These are phyloP conservation scores for Chelon auratus DNA, from an alignment of 2,797 vertebrate genomes.

Conservation along the genomic window DNA sequence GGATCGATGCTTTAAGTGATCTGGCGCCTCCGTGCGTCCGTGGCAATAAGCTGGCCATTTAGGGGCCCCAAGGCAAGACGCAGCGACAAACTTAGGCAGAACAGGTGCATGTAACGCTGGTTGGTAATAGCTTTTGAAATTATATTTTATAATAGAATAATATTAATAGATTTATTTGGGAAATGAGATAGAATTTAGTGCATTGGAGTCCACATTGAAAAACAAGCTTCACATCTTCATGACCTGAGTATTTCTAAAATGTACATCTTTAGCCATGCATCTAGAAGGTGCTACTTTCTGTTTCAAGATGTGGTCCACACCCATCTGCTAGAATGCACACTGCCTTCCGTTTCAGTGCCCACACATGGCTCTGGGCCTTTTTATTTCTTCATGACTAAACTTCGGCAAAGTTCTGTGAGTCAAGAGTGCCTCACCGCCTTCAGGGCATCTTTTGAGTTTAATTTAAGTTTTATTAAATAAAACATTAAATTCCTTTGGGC, in stretches of 20 bases:
- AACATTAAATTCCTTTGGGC: slow-evolving; percentile 52
- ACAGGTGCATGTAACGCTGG: background rate
- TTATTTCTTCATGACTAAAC: slow-evolving; percentile 58
- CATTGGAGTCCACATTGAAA: too few species aligned
- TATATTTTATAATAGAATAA: background rate
- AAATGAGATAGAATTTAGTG: background rate
- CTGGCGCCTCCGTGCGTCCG: slow-evolving; percentile 77
- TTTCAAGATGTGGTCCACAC: slow-evolving; percentile 21
- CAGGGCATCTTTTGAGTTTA: slow-evolving; percentile 45
- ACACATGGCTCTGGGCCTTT: slow-evolving; percentile 38
- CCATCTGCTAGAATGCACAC: slow-evolving; percentile 22
- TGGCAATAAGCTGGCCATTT: slow-evolving; percentile 16
- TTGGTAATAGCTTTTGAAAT: background rate
- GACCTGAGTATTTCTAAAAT: too few species aligned
- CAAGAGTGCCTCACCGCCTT: slow-evolving; percentile 41
- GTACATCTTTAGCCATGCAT: background rate
- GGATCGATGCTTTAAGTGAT: slow-evolving; percentile 58
- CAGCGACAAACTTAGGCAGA: background rate
- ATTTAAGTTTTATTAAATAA: slow-evolving; percentile 72
- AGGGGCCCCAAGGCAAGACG: background rate
- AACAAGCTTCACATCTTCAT: too few species aligned
- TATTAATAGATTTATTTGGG: background rate
- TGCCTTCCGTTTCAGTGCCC: slow-evolving; percentile 42
- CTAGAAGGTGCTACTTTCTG: slow-evolving; percentile 13
- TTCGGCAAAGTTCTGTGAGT: slow-evolving; percentile 61